These are phyloP conservation scores for Triplophysa dalaica DNA, from an alignment of 2,113 vertebrate genomes.

Conservation along the genomic window DNA sequence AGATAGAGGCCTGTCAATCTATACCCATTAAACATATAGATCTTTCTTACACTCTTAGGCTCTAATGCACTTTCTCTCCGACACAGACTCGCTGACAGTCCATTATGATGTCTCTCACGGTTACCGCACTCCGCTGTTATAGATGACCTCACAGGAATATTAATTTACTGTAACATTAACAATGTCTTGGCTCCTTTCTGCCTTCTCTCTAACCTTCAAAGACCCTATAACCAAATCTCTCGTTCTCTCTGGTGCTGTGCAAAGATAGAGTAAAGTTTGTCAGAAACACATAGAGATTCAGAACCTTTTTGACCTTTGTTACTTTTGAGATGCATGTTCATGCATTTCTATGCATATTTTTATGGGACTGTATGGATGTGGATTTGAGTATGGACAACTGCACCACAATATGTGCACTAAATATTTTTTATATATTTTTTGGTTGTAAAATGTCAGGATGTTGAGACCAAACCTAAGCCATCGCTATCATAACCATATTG, in stretches of 20 bases:
- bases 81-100: conserved; percentile 57
- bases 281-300: neutral
- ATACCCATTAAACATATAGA: conserved; percentile 25
- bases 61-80: conserved; percentile 5
- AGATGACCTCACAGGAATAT: conserved; percentile 77
- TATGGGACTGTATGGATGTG: too few relatives aligned
- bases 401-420: too few relatives aligned
- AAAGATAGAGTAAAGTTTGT: neutral
- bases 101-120: conserved; percentile 72
- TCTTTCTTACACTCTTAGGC: conserved; percentile 28
- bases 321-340: too few relatives aligned
- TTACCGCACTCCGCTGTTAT: conserved; percentile 61
- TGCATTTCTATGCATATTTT: too few relatives aligned
- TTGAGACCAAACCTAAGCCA: too few relatives aligned
- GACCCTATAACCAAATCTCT: conserved; percentile 66
- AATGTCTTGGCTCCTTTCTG: conserved; percentile 71
- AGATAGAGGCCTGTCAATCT: neutral
- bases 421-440: too few relatives aligned
- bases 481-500: too few relatives aligned
- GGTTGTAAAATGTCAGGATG: too few relatives aligned
- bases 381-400: too few relatives aligned
- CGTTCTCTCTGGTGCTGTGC: neutral
- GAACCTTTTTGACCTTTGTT: neutral
- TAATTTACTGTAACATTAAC: conserved; percentile 76
- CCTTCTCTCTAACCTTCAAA: conserved; percentile 66